Evolutionary conservation across 2,797 vertebrate species (phyloP), one percentile per base, ranked within the genome.

Genomic region (Glyptemys insculpta): DNA sequence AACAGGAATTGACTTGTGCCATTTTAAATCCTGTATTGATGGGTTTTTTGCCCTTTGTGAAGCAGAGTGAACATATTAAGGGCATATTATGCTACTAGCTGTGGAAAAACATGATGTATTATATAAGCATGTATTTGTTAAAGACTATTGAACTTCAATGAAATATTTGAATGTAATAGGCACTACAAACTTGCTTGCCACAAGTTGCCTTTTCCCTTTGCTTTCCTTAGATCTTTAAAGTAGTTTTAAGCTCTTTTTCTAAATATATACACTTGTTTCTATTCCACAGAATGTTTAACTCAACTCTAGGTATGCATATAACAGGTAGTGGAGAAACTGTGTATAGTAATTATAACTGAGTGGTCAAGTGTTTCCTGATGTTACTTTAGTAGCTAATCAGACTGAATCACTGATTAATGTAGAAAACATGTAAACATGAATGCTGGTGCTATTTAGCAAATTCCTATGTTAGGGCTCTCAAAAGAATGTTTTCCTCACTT

Each of bases 11-110:
- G 92, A 96, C 95, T 89, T 95, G 84, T 3, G 72, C 93, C 91
- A 85, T 47, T 96, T 97, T 95, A 97, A 97, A 94, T 97, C 87
- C 95, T 93, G 84, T 96, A 96, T 97, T 96, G 97, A 96, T 95
- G 91, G 81, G 65, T 84, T 92, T 97, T 97, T 97, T 96, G 95
- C 92, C 94, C 89, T 96, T 97, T 95, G 79, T 95, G 96, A 92
- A 94, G 92, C 72, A 83, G 79, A 85, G 68, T 95, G 96, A 97
- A 84, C 80, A 65, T 97, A 95, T 94, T 96, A 97, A 96, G 94
- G 95, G 47, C 96, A 89, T 95, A 90, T 95, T 95, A 87, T 90
- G 81, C 94, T 97, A 89, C 80, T 97, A 97, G 91, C 94, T 96
- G 94, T 97, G 95, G 93, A 95, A 94, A 95, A 95, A 87, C 92